These are phyloP conservation scores for Enteromius paludinosus DNA, from an alignment of 2,797 vertebrate species.

Conservation along the genomic window DNA sequence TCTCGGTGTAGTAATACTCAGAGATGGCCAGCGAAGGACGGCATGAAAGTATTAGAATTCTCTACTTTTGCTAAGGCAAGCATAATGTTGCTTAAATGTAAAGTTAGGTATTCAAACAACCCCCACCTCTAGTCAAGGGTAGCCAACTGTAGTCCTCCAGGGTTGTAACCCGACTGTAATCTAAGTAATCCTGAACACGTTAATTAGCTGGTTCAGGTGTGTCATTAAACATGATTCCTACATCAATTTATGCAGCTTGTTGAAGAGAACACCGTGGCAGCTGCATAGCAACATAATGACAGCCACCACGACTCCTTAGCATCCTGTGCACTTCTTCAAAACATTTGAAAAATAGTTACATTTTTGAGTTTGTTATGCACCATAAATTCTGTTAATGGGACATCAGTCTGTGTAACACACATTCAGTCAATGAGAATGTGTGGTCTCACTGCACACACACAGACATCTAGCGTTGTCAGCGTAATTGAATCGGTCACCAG, in stretches of 20 bases:
- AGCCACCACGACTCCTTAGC: not conserved
- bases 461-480: not conserved
- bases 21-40: not conserved
- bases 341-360: not conserved
- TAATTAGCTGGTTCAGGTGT: not conserved
- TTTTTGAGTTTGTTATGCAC: not conserved
- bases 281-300: not conserved
- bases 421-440: not conserved
- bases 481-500: constrained; percentile 6
- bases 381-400: not conserved
- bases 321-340: not conserved
- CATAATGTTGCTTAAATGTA: not conserved
- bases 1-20: constrained; percentile 4
- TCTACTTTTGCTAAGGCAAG: not conserved
- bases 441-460: not conserved
- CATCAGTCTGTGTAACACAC: not conserved
- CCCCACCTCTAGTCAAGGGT: not conserved
- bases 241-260: not conserved
- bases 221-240: not conserved
- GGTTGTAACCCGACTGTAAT: not conserved
- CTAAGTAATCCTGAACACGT: not conserved
- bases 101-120: not conserved
- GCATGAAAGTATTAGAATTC: not conserved
- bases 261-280: not conserved
- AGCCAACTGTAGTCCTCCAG: not conserved